Evolutionary conservation across 2,113 vertebrate species (phyloP), one percentile per base, ranked within the genome.

Genomic region (Elanus axillaris): DNA sequence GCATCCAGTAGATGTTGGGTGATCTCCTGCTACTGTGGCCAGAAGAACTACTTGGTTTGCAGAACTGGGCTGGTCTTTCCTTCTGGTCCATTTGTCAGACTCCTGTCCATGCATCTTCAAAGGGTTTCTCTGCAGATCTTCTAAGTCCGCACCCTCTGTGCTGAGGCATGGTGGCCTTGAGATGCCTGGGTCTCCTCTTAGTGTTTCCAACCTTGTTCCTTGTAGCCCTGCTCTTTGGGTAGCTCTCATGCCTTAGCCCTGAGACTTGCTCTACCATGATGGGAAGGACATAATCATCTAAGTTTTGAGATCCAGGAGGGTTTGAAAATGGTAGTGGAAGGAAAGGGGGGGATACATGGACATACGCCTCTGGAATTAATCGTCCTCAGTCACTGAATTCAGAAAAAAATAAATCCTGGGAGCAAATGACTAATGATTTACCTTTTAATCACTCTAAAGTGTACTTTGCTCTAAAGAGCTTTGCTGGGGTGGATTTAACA

Each of bases 201-300:
- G 8, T 62, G 27, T 47, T 90, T 48, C 62, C 31, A 79, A 0
- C 9, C 21, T 86, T 58, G 4, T 8, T 87, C 25, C n/a, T 86
- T 66, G 40, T 40, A 52, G 10, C 11, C 22, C 21, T 82, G 21
- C 13, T 79, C 34, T 81, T 42, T 93, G 38, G 8, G 10, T 15
- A 86, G 3, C 9, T 45, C 11, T 53, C 40, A 10, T 18, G 27
- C n/a, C 19, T 77, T 29, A 20, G 60, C 45, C 38, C 48, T 55
- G 59, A 45, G 62, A 64, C 0, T 5, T 63, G 18, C 8, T 75
- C 15, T 73, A 2, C 14, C 4, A 1, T 7, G 3, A 26, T 5
- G 1, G 27, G 47, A 63, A 66, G 16, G 40, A 85, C 72, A 63
- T 74, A 29, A 74, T 62, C 11, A n/a, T 26, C 31, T 36, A 6